Percentiles rank a stretch among this genome's conserved stretches.
Conservation (phyloP, 2,888 invertebrate species). For the Amiota communis region DNA sequence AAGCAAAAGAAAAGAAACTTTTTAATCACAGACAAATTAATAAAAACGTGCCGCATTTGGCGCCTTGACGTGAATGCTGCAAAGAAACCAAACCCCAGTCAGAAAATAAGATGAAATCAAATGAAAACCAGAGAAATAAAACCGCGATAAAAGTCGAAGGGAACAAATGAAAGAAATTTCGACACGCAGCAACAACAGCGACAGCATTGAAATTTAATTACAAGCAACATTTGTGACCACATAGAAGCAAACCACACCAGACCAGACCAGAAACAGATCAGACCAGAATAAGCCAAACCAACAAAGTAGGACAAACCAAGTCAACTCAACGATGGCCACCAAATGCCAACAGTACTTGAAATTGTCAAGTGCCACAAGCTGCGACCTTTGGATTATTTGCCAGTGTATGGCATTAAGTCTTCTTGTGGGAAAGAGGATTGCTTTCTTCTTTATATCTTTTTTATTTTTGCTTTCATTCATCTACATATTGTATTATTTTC, state of each 20-base stretch:
- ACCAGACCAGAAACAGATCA: neutral
- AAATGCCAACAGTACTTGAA: too few relatives aligned
- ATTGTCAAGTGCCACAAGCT: too few relatives aligned
- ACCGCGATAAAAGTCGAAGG: constrained; percentile 11
- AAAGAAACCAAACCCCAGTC: neutral
- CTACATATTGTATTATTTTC: too few relatives aligned
- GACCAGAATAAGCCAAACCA: neutral
- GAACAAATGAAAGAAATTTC: neutral
- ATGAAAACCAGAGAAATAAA: neutral
- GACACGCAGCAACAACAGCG: neutral
- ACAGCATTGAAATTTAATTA: neutral
- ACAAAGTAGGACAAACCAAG: neutral
- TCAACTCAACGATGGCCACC: too few relatives aligned
- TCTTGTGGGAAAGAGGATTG: too few relatives aligned
- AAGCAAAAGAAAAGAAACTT: constrained; percentile 5
- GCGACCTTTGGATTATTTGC: too few relatives aligned
- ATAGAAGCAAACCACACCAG: neutral
- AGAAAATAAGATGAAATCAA: neutral
- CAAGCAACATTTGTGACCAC: constrained; percentile 36
- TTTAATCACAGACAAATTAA: constrained; percentile 16
- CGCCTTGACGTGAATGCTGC: constrained; percentile 1
- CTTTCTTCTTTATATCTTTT: too few relatives aligned
- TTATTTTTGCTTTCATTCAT: too few relatives aligned
- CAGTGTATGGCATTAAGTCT: too few relatives aligned
- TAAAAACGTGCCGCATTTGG: constrained; percentile 23